phyloP scores from a whole-genome alignment of 2,888 invertebrate genomes.

The Coremacera marginata region DNA sequence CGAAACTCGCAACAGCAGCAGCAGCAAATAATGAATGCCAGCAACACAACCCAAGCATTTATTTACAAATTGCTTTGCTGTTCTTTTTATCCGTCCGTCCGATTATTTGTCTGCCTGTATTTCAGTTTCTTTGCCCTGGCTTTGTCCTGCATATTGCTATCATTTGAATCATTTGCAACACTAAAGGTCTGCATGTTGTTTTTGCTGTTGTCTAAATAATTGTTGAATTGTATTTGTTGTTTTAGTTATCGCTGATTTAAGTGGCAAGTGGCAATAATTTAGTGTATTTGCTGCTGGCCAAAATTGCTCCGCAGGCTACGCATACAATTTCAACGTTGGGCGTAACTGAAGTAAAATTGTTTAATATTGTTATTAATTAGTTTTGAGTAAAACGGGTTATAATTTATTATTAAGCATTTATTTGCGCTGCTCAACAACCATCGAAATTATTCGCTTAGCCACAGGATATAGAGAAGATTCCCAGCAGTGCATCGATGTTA shows the following conservation, averaged over 20 bases:
- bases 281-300: constrained; percentile 1
- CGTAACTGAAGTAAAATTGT: background rate
- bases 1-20: background rate
- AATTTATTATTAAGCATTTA: background rate
- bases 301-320: background rate
- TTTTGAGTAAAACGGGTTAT: background rate
- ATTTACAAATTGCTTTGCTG: constrained; percentile 10
- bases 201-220: background rate
- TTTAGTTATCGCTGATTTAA: background rate
- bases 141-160: background rate
- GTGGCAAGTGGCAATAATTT: constrained; percentile 28
- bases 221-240: background rate
- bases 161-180: constrained; percentile 22
- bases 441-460: background rate
- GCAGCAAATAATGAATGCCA: background rate
- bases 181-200: background rate
- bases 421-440: background rate
- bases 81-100: background rate
- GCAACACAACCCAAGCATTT: background rate
- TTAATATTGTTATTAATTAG: constrained; percentile 9
- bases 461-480: background rate
- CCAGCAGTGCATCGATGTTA: background rate
- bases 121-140: background rate
- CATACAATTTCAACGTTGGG: background rate
- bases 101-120: background rate